phyloP scores from a whole-genome alignment of 1,140 invertebrate species.

The Eciton burchellii region DNA sequence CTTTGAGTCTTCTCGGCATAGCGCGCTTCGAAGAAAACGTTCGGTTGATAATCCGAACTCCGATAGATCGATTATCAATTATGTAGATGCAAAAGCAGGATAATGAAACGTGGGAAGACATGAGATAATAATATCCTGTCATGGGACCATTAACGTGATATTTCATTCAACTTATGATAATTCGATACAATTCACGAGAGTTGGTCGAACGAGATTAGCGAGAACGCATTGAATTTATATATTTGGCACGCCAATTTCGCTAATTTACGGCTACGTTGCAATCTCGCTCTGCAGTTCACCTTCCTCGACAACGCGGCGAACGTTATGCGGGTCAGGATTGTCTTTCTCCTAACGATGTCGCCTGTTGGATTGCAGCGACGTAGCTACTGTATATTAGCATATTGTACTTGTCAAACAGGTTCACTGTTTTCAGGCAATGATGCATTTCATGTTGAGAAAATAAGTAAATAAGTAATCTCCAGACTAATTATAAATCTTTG shows the following conservation, averaged over 20 bases:
- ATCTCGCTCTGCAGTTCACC: conserved; percentile 10
- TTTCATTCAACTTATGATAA: conserved; percentile 4
- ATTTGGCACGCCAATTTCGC: neutral
- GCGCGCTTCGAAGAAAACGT: neutral
- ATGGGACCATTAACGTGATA: neutral
- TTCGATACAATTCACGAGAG: neutral
- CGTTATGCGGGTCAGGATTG: conserved; percentile 49
- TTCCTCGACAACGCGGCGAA: neutral
- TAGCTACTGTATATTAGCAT: conserved; percentile 1
- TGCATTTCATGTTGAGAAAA: conserved; percentile 36
- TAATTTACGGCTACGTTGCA: conserved; percentile 10
- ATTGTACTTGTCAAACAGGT: conserved; percentile 10
- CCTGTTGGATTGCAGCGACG: neutral
- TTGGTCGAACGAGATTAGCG: neutral
- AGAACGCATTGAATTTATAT: conserved; percentile 11
- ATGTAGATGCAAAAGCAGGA: no score
- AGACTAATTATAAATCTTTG: neutral
- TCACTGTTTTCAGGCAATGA: conserved; percentile 35
- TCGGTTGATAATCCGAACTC: neutral
- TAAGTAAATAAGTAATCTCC: neutral
- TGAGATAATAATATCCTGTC: neutral
- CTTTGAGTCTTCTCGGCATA: neutral
- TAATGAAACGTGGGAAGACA: neutral
- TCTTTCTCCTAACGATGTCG: conserved; percentile 54
- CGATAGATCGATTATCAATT: neutral